Evolutionary conservation across 1,140 invertebrate species (phyloP).

Genomic region (Batillaria attramentaria): DNA sequence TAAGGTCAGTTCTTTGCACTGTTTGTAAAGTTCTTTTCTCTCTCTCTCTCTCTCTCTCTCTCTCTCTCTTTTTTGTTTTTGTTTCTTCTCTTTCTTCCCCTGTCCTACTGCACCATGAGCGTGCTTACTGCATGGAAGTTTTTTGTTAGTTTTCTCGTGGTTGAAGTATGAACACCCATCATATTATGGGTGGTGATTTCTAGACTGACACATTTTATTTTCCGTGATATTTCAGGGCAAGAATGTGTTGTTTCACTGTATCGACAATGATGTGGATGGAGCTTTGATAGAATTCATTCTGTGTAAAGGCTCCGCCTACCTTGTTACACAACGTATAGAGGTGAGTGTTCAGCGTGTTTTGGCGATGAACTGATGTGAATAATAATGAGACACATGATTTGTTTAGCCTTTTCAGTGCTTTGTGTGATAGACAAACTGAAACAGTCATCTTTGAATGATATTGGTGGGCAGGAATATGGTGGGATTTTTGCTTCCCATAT

Average conservation of each 20-base stretch:
- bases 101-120: not conserved
- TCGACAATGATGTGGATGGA: constrained; percentile 47
- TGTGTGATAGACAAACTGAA: not conserved
- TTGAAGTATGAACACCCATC: too few species aligned
- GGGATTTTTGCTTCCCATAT: too few species aligned
- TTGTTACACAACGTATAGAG: constrained; percentile 55
- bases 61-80: not conserved
- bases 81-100: not conserved
- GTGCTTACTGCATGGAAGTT: not conserved
- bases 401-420: not conserved
- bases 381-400: too few species aligned
- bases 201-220: too few species aligned
- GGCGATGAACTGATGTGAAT: too few species aligned
- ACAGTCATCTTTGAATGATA: too few species aligned
- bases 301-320: constrained; percentile 48
- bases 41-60: not conserved
- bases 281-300: constrained; percentile 53
- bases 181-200: too few species aligned
- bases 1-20: constrained; percentile 41
- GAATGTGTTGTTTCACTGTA: constrained; percentile 57
- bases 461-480: too few species aligned
- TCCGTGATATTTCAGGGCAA: constrained; percentile 56
- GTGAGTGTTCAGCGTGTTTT: constrained; percentile 37
- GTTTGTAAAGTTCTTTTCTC: not conserved
- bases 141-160: not conserved